Conservation (phyloP, 2,888 invertebrate genomes). For the Volucella bombylans region DNA sequence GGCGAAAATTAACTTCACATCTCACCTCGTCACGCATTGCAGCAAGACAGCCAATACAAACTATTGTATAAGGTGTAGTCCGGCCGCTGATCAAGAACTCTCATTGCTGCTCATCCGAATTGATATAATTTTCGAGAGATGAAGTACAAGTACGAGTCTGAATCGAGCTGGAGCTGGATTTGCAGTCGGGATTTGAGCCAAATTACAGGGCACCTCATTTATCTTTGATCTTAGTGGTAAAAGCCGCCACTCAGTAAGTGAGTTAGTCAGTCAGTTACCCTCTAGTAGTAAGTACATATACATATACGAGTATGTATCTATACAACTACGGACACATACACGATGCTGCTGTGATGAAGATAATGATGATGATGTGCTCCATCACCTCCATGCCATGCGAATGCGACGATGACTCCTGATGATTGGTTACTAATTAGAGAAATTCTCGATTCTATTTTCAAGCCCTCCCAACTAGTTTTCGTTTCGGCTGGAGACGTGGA, state of each 20-base stretch:
- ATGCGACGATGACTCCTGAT: constrained; percentile 67
- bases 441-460: constrained; percentile 58
- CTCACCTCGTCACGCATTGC: constrained; percentile 72
- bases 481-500: constrained; percentile 17
- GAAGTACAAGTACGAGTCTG: constrained; percentile 7
- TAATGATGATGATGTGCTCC: constrained; percentile 73
- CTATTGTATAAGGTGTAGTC: constrained; percentile 17
- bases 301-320: neutral
- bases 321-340: neutral
- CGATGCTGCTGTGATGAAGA: constrained; percentile 36
- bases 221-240: constrained; percentile 73
- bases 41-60: constrained; percentile 3
- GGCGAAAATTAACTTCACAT: constrained; percentile 71
- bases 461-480: neutral
- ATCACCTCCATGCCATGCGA: constrained; percentile 69
- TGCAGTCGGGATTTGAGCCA: constrained; percentile 68
- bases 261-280: constrained; percentile 61
- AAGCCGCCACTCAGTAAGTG: constrained; percentile 70
- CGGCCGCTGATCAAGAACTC: neutral
- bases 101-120: constrained; percentile 42
- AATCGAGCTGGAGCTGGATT: neutral
- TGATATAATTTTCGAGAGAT: constrained; percentile 68
- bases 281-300: neutral
- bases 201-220: constrained; percentile 74
- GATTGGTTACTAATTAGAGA: constrained; percentile 74